Percentiles rank a stretch among this genome's conserved stretches.
Conservation (phyloP, 1,140 invertebrate genomes). For the Carposina sasakii region DNA sequence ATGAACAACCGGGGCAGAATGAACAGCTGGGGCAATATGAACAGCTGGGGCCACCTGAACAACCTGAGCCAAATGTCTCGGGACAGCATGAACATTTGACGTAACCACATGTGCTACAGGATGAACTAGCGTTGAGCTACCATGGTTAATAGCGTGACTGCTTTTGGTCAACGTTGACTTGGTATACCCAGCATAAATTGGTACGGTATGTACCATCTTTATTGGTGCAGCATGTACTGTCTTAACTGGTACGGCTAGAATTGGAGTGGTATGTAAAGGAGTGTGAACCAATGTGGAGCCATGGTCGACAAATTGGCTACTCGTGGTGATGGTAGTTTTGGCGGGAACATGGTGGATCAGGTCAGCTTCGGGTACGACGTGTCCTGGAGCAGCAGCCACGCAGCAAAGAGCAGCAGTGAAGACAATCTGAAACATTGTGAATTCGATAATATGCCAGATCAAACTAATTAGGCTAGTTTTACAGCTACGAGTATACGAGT, state of each 20-base stretch:
- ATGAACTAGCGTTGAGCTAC: slow-evolving; percentile 21
- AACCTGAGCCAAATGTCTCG: slow-evolving; percentile 34
- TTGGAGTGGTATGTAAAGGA: slow-evolving; percentile 17
- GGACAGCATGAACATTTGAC: slow-evolving; percentile 2
- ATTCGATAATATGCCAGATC: no score
- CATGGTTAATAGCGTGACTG: slow-evolving; percentile 53
- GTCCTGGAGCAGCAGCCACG: slow-evolving; percentile 50
- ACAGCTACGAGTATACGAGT: no score
- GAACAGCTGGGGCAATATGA: slow-evolving; percentile 19
- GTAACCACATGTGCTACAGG: not conserved
- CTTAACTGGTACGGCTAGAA: slow-evolving; percentile 26
- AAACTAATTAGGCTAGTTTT: no score
- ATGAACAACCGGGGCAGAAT: slow-evolving; percentile 41
- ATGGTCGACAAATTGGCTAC: slow-evolving; percentile 52
- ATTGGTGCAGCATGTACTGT: not conserved
- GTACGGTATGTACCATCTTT: no score
- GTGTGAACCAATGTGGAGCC: slow-evolving; percentile 39
- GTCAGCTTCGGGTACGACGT: slow-evolving; percentile 18
- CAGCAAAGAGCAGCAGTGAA: slow-evolving; percentile 62
- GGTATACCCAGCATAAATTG: no score
- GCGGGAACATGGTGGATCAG: slow-evolving; percentile 19
- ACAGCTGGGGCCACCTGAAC: slow-evolving; percentile 21
- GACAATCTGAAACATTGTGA: slow-evolving; percentile 58
- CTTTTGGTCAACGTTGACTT: slow-evolving; percentile 51
- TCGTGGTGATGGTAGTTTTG: slow-evolving; percentile 47